These are phyloP conservation scores for Paramormyrops kingsleyae DNA, from an alignment of 2,113 vertebrate species.

Conservation along the genomic window DNA sequence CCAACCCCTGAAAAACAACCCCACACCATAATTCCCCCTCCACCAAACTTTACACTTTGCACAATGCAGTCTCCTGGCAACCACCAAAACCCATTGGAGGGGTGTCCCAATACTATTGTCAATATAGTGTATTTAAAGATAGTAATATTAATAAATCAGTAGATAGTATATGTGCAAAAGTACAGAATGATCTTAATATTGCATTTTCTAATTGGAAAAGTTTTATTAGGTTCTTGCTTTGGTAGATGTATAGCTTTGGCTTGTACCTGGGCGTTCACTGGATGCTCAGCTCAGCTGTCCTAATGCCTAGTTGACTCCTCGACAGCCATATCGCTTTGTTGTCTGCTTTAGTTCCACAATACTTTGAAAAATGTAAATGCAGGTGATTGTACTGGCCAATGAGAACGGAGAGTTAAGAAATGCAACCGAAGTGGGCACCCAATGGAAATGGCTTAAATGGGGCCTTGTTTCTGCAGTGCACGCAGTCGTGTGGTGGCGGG, in stretches of 20 bases:
- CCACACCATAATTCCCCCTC: too few species aligned
- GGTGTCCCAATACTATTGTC: too few species aligned
- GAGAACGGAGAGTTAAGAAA: background rate
- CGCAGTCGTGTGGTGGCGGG: conserved; percentile 82
- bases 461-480: conserved; percentile 64
- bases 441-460: background rate
- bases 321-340: background rate
- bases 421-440: background rate
- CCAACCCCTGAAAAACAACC: too few species aligned
- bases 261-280: background rate
- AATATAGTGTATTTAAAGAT: background rate
- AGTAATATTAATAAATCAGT: background rate
- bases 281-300: background rate
- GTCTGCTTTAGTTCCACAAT: background rate
- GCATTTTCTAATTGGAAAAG: too few species aligned
- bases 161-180: background rate
- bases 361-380: background rate
- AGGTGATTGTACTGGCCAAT: background rate
- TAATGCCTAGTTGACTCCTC: background rate
- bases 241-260: background rate
- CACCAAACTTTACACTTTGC: too few species aligned
- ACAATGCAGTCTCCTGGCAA: too few species aligned
- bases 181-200: background rate
- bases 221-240: too few species aligned
- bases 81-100: too few species aligned